A percentile compares a stretch with the other conserved stretches of the same genome.
These are phyloP conservation scores for Lasius fuliginosus DNA, from an alignment of 2,888 invertebrate species.

Conservation along the genomic window DNA sequence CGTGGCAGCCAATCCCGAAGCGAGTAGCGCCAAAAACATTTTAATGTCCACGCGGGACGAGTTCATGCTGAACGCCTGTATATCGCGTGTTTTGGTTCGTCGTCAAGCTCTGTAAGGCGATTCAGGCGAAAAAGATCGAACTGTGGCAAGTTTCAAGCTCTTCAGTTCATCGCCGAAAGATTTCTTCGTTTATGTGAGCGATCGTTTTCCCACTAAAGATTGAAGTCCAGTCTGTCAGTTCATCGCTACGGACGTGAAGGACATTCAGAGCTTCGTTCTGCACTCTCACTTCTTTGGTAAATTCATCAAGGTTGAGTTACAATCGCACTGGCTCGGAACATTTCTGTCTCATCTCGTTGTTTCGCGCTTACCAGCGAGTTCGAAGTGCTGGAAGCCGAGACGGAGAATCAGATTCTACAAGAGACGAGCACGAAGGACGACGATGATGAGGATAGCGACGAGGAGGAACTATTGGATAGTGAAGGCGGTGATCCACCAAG, in stretches of 20 bases:
- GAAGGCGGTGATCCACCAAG: constrained; percentile 89
- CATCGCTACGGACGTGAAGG: constrained; percentile 94
- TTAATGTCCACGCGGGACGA: constrained; percentile 97
- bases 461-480: constrained; percentile 88
- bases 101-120: constrained; percentile 98
- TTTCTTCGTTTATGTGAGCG: constrained; percentile 95
- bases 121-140: constrained; percentile 97
- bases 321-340: constrained; percentile 98
- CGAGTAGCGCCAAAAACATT: constrained; percentile 94
- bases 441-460: constrained; percentile 87
- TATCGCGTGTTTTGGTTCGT: constrained; percentile 97
- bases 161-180: constrained; percentile 99
- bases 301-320: constrained; percentile 96
- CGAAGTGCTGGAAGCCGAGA: constrained; percentile 94
- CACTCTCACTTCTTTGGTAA: constrained; percentile 95
- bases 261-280: constrained; percentile 94
- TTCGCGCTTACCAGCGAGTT: constrained; percentile 96
- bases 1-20: constrained; percentile 96
- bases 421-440: constrained; percentile 86
- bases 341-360: constrained; percentile 98
- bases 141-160: constrained; percentile 97
- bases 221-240: constrained; percentile 97
- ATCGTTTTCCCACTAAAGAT: constrained; percentile 96
- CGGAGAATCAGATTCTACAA: constrained; percentile 87
- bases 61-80: constrained; percentile 99